Conservation (phyloP, 2,113 vertebrate species). For the Chlamydotis undulata region DNA sequence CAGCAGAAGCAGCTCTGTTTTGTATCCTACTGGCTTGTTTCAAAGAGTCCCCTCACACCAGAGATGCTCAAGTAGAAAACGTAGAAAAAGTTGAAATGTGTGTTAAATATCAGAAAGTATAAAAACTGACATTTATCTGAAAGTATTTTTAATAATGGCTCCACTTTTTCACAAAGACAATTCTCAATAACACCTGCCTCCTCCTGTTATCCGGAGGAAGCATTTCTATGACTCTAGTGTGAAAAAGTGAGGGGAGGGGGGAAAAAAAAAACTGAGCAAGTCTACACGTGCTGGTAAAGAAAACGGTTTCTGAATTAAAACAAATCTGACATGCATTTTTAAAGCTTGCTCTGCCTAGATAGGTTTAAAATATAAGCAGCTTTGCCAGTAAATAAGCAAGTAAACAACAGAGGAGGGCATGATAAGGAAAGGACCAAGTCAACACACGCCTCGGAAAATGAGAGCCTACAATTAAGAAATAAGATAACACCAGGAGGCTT, state of each 20-base stretch:
- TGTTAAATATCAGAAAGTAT: slow-evolving; percentile 21
- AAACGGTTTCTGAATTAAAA: slow-evolving; percentile 48
- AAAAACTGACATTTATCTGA: slow-evolving; percentile 35
- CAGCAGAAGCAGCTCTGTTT: background rate
- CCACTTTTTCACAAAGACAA: background rate
- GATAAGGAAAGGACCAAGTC: slow-evolving; percentile 48
- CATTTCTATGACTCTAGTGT: background rate
- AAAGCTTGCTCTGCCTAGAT: slow-evolving; percentile 11
- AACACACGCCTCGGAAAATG: slow-evolving; percentile 6
- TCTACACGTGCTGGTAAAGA: background rate
- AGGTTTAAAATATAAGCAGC: slow-evolving; percentile 42
- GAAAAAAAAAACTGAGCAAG: background rate
- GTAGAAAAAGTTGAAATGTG: background rate
- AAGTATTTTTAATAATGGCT: slow-evolving; percentile 47
- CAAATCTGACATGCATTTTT: slow-evolving; percentile 8
- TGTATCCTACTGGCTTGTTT: background rate
- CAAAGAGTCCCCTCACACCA: background rate
- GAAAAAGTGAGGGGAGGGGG: background rate
- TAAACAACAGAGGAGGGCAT: slow-evolving; percentile 42
- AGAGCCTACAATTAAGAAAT: slow-evolving; percentile 64
- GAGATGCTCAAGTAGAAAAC: background rate
- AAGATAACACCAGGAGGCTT: slow-evolving; percentile 51
- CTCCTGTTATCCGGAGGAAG: slow-evolving; percentile 17
- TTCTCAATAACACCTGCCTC: slow-evolving; percentile 41
- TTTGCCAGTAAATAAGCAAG: slow-evolving; percentile 52